Evolutionary conservation across 2,888 invertebrate genomes (phyloP).

Genomic region (Thumatha senex): DNA sequence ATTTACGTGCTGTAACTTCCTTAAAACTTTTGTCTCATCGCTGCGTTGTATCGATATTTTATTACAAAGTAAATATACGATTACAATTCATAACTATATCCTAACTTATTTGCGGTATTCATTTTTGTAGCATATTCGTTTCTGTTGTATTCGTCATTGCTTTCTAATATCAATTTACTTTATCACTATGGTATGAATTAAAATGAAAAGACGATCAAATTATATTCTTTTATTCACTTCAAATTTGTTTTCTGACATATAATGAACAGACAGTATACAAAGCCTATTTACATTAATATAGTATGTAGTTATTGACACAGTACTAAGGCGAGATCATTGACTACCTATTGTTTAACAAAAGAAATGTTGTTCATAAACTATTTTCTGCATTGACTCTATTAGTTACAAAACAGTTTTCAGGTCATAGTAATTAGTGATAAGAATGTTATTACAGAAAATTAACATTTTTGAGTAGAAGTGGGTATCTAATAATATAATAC

Average conservation of each 20-base stretch:
- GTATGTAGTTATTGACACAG: slow-evolving; percentile 56
- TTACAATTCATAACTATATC: no score
- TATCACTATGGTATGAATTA: background rate
- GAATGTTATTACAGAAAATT: background rate
- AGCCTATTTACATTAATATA: slow-evolving; percentile 53
- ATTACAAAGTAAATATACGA: no score
- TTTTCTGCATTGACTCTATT: background rate
- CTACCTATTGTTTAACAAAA: slow-evolving; percentile 19
- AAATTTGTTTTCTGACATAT: slow-evolving; percentile 42
- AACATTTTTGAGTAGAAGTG: background rate
- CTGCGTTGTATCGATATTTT: no score
- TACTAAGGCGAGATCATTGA: slow-evolving; percentile 54
- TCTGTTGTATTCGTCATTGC: no score
- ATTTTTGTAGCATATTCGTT: no score
- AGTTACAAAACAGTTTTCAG: background rate
- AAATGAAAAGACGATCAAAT: slow-evolving; percentile 26
- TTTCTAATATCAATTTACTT: no score
- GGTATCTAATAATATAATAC: background rate
- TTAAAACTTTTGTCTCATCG: no score
- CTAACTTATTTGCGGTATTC: no score
- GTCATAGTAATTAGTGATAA: background rate
- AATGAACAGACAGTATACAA: slow-evolving; percentile 56
- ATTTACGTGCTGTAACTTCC: no score
- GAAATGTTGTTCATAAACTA: slow-evolving; percentile 19
- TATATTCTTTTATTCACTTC: slow-evolving; percentile 45